A percentile compares a stretch with the other conserved stretches of the same genome.
Evolutionary conservation across 92 coral and sea anemone genomes (phyloP).

Genomic region (Porites cylindrica): DNA sequence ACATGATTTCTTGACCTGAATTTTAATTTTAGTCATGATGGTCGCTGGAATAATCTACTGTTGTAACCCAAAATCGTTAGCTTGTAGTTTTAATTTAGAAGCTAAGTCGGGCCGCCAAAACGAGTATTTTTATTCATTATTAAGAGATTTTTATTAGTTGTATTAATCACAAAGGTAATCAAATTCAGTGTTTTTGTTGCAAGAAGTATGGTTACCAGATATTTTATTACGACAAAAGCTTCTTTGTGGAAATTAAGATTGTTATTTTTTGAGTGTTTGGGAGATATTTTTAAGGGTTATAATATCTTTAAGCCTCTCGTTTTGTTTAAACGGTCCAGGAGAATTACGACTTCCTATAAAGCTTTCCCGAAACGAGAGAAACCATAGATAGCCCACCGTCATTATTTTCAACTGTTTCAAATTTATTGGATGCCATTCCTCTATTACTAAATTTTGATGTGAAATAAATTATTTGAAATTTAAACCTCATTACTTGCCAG

Average conservation of each 20-base stretch:
- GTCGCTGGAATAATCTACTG: too few relatives aligned
- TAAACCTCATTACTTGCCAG: neutral
- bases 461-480: neutral
- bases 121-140: neutral
- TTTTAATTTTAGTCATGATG: too few relatives aligned
- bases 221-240: slow-evolving; percentile 3
- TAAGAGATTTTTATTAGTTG: neutral
- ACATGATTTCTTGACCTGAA: too few relatives aligned
- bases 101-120: neutral
- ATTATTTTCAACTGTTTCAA: slow-evolving; percentile 6
- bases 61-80: neutral
- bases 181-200: neutral
- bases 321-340: slow-evolving; percentile 17
- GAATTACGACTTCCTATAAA: slow-evolving; percentile 5
- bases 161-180: neutral
- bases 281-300: neutral
- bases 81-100: neutral
- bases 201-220: neutral
- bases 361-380: neutral
- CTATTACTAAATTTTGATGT: neutral
- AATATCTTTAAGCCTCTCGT: neutral
- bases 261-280: slow-evolving; percentile 6
- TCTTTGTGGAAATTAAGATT: slow-evolving; percentile 10
- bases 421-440: slow-evolving; percentile 20
- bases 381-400: neutral